Base-by-base conservation (phyloP, 2,888 invertebrate species). In the Dorcus parallelipipedus region DNA sequence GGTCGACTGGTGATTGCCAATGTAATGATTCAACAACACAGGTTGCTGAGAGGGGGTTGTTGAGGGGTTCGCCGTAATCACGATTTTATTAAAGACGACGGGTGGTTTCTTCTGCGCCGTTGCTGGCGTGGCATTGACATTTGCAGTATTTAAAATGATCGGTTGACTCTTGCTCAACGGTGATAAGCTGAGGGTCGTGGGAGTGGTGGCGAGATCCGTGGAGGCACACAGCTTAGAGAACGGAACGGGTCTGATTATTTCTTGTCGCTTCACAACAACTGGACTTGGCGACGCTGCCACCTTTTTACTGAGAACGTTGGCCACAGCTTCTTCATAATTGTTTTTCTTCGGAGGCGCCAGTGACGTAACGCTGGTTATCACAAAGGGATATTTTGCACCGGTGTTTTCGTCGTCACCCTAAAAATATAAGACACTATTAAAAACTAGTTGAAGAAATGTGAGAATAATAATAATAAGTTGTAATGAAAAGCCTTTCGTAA, bases 321-420 rank as follows among this genome's bases (percentile, higher is more conserved):
- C 7, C 14, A 14, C 42, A 9, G 49, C 9, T 20, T 20, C 14
- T 9, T 23, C 41, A 4, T 17, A 17, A 20, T 40, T 10, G 23
- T 38, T 41, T 45, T 56, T 47, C 23, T 38, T 48, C 40, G 5
- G 42, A 14, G 14, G 45, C 1, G 69, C 65, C 38, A 69, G 50
- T 0, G 68, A 65, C 9, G 64, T 60, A 0, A 69, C 69, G 42
- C 60, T 65, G 4, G 62, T 55, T 45, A 69, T 69, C 51, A 67
- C 63, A 26, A 68, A 65, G 0, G 81, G 54, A 78, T 71, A 55
- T 66, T 60, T 60, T 9, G 61, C 58, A 0, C 57, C 60, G 2
- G 42, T n/a, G 14, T 33, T 33, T 33, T 47, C 41, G 26, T 55
- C 52, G 9, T 50, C 50, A 9, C 53, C 54, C 58, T 61, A 50